phyloP scores from a whole-genome alignment of 1,140 invertebrate genomes.

The Arion vulgaris region DNA sequence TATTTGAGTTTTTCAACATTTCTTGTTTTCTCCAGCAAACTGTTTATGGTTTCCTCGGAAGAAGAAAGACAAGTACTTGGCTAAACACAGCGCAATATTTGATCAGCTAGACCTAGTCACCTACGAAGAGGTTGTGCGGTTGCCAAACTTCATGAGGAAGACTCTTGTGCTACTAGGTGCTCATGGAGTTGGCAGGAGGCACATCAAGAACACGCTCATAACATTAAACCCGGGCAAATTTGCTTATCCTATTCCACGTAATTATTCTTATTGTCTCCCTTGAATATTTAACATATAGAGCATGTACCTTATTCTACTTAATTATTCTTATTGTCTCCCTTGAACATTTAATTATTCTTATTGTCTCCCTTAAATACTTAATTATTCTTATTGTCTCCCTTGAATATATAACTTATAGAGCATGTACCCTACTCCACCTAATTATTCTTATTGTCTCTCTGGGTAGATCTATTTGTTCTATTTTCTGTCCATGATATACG shows the following conservation, averaged over 20 bases:
- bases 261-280: not conserved
- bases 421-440: too few species aligned
- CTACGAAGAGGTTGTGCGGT: slow-evolving; percentile 98
- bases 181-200: slow-evolving; percentile 94
- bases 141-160: slow-evolving; percentile 84
- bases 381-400: not conserved
- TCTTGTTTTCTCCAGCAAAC: slow-evolving; percentile 63
- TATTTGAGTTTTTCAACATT: not conserved
- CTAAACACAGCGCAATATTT: slow-evolving; percentile 91
- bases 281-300: too few species aligned
- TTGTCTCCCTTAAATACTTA: too few species aligned
- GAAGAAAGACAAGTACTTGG: slow-evolving; percentile 99
- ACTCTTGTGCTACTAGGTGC: slow-evolving; percentile 81
- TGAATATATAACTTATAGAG: too few species aligned
- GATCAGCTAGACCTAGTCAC: slow-evolving; percentile 99
- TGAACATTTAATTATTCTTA: too few species aligned
- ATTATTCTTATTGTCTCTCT: too few species aligned
- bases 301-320: too few species aligned
- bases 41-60: slow-evolving; percentile 77
- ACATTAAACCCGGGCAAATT: slow-evolving; percentile 97
- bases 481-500: too few species aligned
- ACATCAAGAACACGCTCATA: slow-evolving; percentile 99
- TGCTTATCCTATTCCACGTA: slow-evolving; percentile 90
- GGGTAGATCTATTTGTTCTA: too few species aligned
- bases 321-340: too few species aligned